Conservation (phyloP, 2,797 vertebrate genomes). For the Danio choprae region DNA sequence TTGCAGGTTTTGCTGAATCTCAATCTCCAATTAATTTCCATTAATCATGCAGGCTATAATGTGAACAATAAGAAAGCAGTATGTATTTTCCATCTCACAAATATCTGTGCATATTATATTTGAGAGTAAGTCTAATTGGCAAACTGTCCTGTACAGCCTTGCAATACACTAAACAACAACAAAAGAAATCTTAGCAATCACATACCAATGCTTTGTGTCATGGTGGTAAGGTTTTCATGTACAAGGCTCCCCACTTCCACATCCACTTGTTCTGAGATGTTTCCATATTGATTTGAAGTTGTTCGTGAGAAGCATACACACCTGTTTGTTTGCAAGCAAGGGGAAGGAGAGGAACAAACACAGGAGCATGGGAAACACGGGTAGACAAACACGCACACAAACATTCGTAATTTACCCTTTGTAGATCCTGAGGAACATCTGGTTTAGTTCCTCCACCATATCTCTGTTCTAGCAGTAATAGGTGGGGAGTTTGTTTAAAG, state of each 20-base stretch:
- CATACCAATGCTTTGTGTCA: background rate
- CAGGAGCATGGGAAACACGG: conserved; percentile 5
- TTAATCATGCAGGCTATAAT: no score
- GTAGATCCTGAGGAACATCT: conserved; percentile 64
- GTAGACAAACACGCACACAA: background rate
- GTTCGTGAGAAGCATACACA: background rate
- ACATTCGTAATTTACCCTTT: conserved; percentile 15
- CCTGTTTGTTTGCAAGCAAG: conserved; percentile 22
- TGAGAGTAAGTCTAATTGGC: background rate
- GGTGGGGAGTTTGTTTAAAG: conserved; percentile 70
- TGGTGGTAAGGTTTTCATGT: no score
- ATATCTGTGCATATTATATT: background rate
- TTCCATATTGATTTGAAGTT: background rate
- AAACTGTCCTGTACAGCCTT: background rate
- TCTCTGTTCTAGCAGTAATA: conserved; percentile 68
- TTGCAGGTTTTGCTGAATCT: no score
- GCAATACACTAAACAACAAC: no score
- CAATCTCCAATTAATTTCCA: no score
- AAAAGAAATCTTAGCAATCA: no score
- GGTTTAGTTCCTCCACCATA: conserved; percentile 61
- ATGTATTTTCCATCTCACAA: background rate
- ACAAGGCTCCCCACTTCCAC: background rate
- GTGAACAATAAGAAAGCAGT: no score
- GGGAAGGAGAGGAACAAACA: conserved; percentile 12
- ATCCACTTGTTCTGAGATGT: background rate